Base-by-base conservation (phyloP, 2,797 vertebrate genomes). In the Antennarius maculatus region DNA sequence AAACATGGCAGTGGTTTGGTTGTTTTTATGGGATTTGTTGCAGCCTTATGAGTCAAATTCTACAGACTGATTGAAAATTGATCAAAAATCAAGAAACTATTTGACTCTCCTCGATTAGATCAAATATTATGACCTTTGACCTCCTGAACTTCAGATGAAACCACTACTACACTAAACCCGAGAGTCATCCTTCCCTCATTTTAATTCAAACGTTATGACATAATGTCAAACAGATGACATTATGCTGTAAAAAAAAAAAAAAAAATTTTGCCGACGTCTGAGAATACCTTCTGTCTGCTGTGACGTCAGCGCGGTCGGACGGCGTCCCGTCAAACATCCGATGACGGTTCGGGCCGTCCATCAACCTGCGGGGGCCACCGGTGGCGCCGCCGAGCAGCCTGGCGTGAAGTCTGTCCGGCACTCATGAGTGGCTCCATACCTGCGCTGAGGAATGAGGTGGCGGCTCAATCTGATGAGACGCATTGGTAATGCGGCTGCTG, bases 331-430 rank as follows among this genome's bases (percentile, higher is more conserved):
- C 62, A 62, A 71, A 67, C 66, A 55, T 67, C 64, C 31, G 61
- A 57, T 2, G 31, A 43, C 67, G 56, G 75, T 5, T 15, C 80
- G 71, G 77, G 47, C 56, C 59, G 37, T 86, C 76, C 79, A 69
- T 88, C 80, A 75, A 60, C 62, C 77, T n/a, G 60, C 57, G 80
- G 77, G 69, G 31, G 63, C 51, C 65, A 57, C 70, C 74, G 72
- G 70, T 82, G 83, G 66, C 63, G 59, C 69, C 61, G 45, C 7
- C 1, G 61, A 81, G 55, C 42, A 61, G 68, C 70, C 74, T 45
- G 5, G 71, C 82, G 82, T 84, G 82, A 82, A 86, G 86, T 80
- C 84, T 87, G 84, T 85, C 86, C 86, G 85, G 74, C 83, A 77
- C 76, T 86, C 77, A 64, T 77, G 84, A 86, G 76, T 79, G 71